These are phyloP conservation scores for Heliconius cydno DNA, from an alignment of 2,888 invertebrate species.

Conservation along the genomic window DNA sequence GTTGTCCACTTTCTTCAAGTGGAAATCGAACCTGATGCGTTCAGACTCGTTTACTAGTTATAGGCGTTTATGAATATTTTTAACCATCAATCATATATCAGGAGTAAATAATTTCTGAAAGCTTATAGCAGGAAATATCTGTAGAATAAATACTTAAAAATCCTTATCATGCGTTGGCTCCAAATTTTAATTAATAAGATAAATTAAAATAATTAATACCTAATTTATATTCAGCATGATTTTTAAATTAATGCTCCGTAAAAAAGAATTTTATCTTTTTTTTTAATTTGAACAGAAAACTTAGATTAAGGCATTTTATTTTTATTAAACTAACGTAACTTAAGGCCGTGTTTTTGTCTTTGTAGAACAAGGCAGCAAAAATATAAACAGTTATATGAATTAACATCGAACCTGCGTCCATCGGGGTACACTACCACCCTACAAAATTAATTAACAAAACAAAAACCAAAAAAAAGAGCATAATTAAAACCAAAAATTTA, in stretches of 20 bases:
- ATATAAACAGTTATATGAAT: not conserved
- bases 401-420: not conserved
- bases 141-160: not conserved
- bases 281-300: too few relatives aligned
- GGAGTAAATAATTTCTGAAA: not conserved
- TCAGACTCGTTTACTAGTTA: too few relatives aligned
- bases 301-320: too few relatives aligned
- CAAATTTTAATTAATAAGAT: not conserved
- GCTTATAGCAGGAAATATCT: not conserved
- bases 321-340: not conserved
- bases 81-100: too few relatives aligned
- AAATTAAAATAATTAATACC: not conserved
- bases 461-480: not conserved
- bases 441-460: not conserved
- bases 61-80: too few relatives aligned
- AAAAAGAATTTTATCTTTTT: too few relatives aligned
- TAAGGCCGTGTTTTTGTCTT: not conserved
- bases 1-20: not conserved
- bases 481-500: slow-evolving; percentile 23
- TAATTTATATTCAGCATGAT: slow-evolving; percentile 1
- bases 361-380: not conserved
- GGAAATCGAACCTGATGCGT: too few relatives aligned
- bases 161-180: not conserved
- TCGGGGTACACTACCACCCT: not conserved
- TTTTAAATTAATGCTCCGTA: not conserved